Evolutionary conservation across 1,140 invertebrate species (phyloP), one percentile per base, ranked within the genome.

Genomic region (Drosophila oshimai): DNA sequence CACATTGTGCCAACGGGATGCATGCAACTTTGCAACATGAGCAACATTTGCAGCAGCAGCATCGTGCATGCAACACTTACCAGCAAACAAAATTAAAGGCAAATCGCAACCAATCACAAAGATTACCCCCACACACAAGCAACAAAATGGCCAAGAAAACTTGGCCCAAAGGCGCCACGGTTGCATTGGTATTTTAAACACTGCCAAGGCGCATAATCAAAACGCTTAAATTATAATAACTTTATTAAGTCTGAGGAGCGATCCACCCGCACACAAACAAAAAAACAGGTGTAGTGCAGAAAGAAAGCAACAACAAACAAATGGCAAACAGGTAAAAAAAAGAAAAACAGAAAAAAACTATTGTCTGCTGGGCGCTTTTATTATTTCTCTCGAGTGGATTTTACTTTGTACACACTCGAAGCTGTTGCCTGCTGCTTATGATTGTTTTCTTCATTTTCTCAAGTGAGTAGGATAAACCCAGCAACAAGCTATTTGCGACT

Each of bases 151-250:
- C 34, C 20, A 57, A 54, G 26, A 41, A 67, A 65, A 67, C 44
- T 44, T 67, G 62, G 60, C 60, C 74, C 67, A 55, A 47, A 86
- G 74, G 76, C 72, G 76, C 76, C 70, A n/a, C n/a, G n/a, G 33
- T 74, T 87, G 62, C 83, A 76, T 81, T 88, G 83, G 83, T 87
- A 87, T 87, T 87, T 87, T 87, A 87, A 87, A 81, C 83, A 87
- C 83, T 87, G 77, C 73, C 81, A 77, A 53, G 77, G 81, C 81
- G 69, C 81, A 87, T 87, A 87, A 87, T 87, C 81, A 87, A 87
- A 87, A 74, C 83, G 81, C 81, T 87, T 87, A 87, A 87, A 88
- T 87, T 87, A 87, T 87, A 87, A 87, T 87, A 87, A 87, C 81
- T 87, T 87, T 87, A 87, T 87, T 87, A 87, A 87, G 81, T 55